Evolutionary conservation across 2,888 invertebrate genomes (phyloP).

Genomic region (Koerneria pararmatus): DNA sequence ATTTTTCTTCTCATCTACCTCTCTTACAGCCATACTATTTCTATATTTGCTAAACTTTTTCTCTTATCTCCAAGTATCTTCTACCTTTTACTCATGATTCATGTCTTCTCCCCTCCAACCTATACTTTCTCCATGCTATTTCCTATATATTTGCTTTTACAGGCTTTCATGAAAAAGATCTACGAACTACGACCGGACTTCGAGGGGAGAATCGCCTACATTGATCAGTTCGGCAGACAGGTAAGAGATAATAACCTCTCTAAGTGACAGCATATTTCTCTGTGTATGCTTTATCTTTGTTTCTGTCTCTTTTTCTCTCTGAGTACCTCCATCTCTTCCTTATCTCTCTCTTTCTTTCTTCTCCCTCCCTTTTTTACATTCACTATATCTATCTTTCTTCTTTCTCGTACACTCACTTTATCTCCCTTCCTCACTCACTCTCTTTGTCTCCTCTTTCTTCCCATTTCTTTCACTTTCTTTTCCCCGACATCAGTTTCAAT

Average conservation of each 20-base stretch:
- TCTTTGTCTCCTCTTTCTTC: neutral
- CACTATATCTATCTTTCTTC: neutral
- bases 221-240: conserved; percentile 51
- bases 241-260: conserved; percentile 29
- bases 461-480: no score
- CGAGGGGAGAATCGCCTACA: conserved; percentile 54
- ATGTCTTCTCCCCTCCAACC: neutral
- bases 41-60: no score
- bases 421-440: neutral
- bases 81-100: conserved; percentile 1
- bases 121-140: conserved; percentile 4
- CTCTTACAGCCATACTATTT: no score
- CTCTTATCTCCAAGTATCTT: neutral
- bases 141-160: conserved; percentile 24
- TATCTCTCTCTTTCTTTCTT: neutral
- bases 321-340: neutral
- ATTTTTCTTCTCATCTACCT: neutral
- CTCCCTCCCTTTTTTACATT: neutral
- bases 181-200: conserved; percentile 49
- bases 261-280: no score
- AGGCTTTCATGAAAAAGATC: conserved; percentile 51
- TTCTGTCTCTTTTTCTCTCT: neutral
- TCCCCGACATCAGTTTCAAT: no score
- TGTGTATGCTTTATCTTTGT: no score
- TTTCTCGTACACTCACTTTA: neutral